These are phyloP conservation scores for Lophura nycthemera DNA, from an alignment of 2,113 vertebrate species.

Conservation along the genomic window DNA sequence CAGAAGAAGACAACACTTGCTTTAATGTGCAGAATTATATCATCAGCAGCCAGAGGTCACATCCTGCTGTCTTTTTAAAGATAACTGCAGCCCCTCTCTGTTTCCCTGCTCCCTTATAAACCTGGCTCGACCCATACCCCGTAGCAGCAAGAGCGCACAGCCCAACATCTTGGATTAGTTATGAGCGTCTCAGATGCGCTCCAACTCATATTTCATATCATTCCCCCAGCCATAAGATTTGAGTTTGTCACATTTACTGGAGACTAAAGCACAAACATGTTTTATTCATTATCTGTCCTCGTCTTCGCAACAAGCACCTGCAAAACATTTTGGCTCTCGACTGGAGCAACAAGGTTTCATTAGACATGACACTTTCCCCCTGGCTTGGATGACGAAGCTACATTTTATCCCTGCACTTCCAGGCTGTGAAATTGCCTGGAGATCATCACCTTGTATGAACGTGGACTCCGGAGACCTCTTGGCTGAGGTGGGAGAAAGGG, in stretches of 20 bases:
- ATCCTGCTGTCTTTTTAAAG: constrained; percentile 42
- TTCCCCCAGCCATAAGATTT: constrained; percentile 43
- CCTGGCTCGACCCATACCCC: not conserved
- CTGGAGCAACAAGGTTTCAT: not conserved
- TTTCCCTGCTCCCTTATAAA: not conserved
- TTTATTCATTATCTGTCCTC: constrained; percentile 79
- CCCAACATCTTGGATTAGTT: constrained; percentile 77
- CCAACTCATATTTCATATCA: constrained; percentile 77
- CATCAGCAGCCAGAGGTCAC: constrained; percentile 24
- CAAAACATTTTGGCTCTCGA: constrained; percentile 57
- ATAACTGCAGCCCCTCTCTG: not conserved
- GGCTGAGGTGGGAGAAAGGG: not conserved
- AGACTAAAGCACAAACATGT: constrained; percentile 64
- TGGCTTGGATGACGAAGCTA: not conserved
- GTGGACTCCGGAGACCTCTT: not conserved
- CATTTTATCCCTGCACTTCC: not conserved
- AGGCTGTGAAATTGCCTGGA: not conserved
- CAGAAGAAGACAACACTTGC: not conserved
- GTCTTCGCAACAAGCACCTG: constrained; percentile 74
- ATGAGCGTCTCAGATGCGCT: constrained; percentile 72
- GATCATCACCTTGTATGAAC: not conserved
- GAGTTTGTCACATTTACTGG: constrained; percentile 71
- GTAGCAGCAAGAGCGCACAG: not conserved
- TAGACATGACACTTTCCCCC: constrained; percentile 53
- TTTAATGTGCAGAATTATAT: not conserved